Evolutionary conservation across 2,797 vertebrate genomes (phyloP).

Genomic region (Discoglossus pictus): DNA sequence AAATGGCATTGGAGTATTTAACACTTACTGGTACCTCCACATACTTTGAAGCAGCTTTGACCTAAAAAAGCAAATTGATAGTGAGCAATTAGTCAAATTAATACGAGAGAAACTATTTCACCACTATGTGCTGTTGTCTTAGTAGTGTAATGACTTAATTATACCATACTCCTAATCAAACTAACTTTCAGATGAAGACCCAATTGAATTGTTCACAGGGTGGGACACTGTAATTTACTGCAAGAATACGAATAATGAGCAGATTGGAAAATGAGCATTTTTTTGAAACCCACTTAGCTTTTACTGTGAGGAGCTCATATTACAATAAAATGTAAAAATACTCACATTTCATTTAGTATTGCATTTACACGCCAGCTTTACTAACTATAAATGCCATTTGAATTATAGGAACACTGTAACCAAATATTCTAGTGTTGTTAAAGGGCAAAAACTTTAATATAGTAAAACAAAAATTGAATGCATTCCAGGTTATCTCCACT

Average conservation of each 20-base stretch:
- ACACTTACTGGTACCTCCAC: slow-evolving; percentile 94
- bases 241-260: no score
- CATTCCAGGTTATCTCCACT: no score
- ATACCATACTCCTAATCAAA: slow-evolving; percentile 26
- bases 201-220: slow-evolving; percentile 13
- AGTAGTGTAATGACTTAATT: slow-evolving; percentile 42
- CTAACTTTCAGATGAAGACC: slow-evolving; percentile 13
- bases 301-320: no score
- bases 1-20: slow-evolving; percentile 30
- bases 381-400: no score
- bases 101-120: slow-evolving; percentile 24
- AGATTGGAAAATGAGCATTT: neutral
- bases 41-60: slow-evolving; percentile 95
- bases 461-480: no score
- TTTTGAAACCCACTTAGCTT: neutral
- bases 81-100: slow-evolving; percentile 51
- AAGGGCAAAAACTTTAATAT: no score
- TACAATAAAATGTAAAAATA: no score
- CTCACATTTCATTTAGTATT: no score
- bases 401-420: no score
- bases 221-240: neutral
- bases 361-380: no score
- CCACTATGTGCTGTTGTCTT: slow-evolving; percentile 38
- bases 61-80: slow-evolving; percentile 72
- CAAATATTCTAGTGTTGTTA: no score